phyloP scores from a whole-genome alignment of 92 coral and sea anemone species.

The Phenganax subtilis region DNA sequence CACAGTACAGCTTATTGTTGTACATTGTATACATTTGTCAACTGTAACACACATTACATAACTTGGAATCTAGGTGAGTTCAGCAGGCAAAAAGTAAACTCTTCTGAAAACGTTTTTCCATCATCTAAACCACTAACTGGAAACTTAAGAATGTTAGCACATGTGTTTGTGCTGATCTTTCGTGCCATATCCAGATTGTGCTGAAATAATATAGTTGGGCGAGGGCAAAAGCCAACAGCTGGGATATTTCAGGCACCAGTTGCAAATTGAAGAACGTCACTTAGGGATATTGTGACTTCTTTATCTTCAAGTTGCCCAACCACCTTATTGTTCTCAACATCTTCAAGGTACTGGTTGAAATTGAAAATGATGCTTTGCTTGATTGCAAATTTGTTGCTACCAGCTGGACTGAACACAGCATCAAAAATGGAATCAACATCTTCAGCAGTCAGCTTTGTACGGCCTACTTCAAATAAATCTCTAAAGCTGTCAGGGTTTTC shows the following conservation, averaged over 20 bases:
- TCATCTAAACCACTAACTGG: constrained; percentile 17
- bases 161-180: constrained; percentile 34
- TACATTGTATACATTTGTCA: not conserved
- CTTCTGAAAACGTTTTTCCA: constrained; percentile 20
- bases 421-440: constrained; percentile 36
- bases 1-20: too few species aligned
- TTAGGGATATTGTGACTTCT: constrained; percentile 41
- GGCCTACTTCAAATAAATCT: constrained; percentile 31
- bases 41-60: constrained; percentile 5
- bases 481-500: constrained; percentile 44
- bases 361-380: constrained; percentile 34
- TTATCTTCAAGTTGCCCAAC: constrained; percentile 22
- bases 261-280: constrained; percentile 46
- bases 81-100: constrained; percentile 34
- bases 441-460: constrained; percentile 44
- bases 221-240: constrained; percentile 44
- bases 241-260: constrained; percentile 43
- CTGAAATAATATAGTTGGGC: constrained; percentile 30
- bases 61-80: constrained; percentile 30
- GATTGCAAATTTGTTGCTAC: constrained; percentile 34
- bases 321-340: constrained; percentile 29
- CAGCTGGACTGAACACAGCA: constrained; percentile 41
- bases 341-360: constrained; percentile 45
- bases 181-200: not conserved
- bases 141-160: constrained; percentile 16